A percentile compares a stretch with the other conserved stretches of the same genome.
These are phyloP conservation scores for Chrosomus eos DNA, from an alignment of 2,797 vertebrate species.

Conservation along the genomic window DNA sequence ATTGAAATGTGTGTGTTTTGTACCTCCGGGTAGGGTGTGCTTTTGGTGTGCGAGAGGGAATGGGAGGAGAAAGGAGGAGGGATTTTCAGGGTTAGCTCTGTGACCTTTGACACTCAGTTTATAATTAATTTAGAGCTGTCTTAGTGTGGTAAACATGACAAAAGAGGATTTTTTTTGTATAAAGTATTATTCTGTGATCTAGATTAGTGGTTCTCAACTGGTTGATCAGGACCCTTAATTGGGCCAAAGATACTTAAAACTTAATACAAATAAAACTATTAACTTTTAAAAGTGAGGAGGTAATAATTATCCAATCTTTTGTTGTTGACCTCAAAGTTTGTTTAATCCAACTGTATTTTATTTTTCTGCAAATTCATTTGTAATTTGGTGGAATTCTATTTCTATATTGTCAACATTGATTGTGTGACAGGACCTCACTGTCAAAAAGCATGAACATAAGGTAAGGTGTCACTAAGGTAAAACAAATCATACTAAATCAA, in stretches of 20 bases:
- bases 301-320: neutral
- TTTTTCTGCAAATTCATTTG: neutral
- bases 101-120: slow-evolving; percentile 44
- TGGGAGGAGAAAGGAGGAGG: slow-evolving; percentile 36
- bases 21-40: slow-evolving; percentile 52
- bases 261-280: neutral
- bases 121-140: neutral
- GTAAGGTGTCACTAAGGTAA: neutral
- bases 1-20: slow-evolving; percentile 30
- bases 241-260: neutral
- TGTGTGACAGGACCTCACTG: neutral
- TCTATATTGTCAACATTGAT: neutral
- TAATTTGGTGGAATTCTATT: neutral
- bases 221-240: neutral
- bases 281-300: neutral
- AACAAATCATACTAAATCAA: neutral
- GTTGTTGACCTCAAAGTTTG: neutral
- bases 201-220: neutral
- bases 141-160: neutral
- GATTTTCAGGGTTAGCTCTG: slow-evolving; percentile 54
- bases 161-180: neutral
- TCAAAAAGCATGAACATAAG: neutral
- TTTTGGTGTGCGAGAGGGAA: slow-evolving; percentile 28
- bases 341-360: neutral
- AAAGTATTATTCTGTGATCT: neutral